phyloP scores from a whole-genome alignment of 1,140 invertebrate genomes.

The Papilio polytes region DNA sequence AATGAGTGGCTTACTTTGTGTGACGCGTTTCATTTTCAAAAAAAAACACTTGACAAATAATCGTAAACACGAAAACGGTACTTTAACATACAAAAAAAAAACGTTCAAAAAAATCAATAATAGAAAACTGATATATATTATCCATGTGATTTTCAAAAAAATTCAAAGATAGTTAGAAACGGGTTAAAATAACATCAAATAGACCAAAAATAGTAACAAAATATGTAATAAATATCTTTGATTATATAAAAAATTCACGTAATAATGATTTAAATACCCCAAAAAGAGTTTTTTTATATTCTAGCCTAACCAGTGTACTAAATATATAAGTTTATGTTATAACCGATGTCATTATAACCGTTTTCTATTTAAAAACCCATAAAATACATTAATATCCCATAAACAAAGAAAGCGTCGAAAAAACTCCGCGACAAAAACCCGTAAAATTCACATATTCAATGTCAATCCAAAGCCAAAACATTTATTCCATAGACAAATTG shows the following conservation, averaged over 20 bases:
- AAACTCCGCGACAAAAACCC: background rate
- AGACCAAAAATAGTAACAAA: no score
- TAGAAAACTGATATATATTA: no score
- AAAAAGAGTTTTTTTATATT: no score
- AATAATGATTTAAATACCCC: no score
- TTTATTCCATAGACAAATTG: no score
- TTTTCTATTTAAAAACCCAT: background rate
- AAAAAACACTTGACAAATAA: slow-evolving; percentile 31
- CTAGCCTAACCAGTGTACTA: no score
- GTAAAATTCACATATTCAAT: background rate
- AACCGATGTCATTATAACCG: background rate
- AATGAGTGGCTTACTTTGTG: slow-evolving; percentile 46
- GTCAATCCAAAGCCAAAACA: no score
- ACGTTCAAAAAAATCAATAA: background rate
- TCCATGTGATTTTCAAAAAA: background rate
- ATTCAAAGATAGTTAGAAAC: background rate
- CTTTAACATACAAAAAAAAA: background rate
- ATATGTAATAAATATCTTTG: no score
- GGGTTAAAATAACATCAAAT: background rate
- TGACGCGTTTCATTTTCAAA: slow-evolving; percentile 47
- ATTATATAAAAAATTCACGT: no score
- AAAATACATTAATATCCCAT: background rate
- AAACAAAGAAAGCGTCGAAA: background rate
- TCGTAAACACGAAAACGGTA: background rate
- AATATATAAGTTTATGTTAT: background rate